Percentiles rank a stretch among this genome's conserved stretches.
Conservation (phyloP, 2,797 vertebrate species). For the Enteromius argenteus region DNA sequence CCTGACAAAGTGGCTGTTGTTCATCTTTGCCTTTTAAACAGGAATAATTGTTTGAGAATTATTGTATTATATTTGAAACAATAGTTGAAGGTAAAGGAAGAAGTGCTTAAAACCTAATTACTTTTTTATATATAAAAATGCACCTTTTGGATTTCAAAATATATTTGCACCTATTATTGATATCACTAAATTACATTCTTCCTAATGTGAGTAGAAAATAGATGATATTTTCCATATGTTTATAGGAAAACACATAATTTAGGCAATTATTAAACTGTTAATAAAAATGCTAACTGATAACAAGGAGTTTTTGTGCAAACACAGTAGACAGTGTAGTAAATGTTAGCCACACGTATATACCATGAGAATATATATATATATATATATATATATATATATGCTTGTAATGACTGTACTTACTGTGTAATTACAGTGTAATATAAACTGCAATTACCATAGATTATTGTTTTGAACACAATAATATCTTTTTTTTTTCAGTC, state of each 20-base stretch:
- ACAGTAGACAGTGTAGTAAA: background rate
- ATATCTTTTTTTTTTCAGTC: background rate
- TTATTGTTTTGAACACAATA: background rate
- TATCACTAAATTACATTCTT: background rate
- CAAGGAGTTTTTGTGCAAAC: background rate
- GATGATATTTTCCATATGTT: background rate
- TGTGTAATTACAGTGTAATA: slow-evolving; percentile 18
- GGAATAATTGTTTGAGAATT: background rate
- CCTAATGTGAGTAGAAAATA: background rate
- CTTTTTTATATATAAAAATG: background rate
- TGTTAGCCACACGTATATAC: background rate
- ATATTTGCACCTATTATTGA: background rate
- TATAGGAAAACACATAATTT: background rate
- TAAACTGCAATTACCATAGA: slow-evolving; percentile 2
- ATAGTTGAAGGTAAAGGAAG: background rate
- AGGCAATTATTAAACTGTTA: background rate
- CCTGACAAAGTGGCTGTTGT: background rate
- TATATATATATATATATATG: background rate
- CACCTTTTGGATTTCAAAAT: background rate
- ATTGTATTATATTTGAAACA: slow-evolving; percentile 3
- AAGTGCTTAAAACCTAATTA: background rate
- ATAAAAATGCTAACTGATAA: background rate
- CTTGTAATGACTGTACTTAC: background rate
- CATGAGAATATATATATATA: background rate
- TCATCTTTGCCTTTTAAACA: slow-evolving; percentile 20